Percentiles rank a stretch among this genome's conserved stretches.
Evolutionary conservation across 2,888 invertebrate species (phyloP).

Genomic region (Drosophila robusta): DNA sequence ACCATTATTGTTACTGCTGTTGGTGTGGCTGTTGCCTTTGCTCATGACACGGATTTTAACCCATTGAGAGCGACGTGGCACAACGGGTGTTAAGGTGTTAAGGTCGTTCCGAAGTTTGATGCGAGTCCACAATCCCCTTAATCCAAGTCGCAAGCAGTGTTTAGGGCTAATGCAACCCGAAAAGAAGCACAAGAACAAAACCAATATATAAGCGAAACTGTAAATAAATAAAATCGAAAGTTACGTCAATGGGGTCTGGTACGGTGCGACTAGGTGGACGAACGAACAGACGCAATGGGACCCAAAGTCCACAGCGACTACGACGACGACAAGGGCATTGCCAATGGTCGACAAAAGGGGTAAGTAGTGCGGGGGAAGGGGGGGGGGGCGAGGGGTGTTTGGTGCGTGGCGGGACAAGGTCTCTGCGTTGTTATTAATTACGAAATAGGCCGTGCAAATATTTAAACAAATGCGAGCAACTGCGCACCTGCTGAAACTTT

Average conservation of each 20-base stretch:
- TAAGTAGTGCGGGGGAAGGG: neutral
- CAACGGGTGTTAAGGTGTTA: conserved; percentile 22
- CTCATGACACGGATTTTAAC: conserved; percentile 33
- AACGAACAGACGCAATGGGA: conserved; percentile 21
- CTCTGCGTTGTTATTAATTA: conserved; percentile 62
- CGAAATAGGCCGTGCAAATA: conserved; percentile 62
- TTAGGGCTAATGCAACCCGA: conserved; percentile 7
- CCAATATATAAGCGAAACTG: conserved; percentile 59
- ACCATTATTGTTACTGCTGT: conserved; percentile 4
- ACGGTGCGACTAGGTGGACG: conserved; percentile 13
- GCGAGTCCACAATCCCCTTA: conserved; percentile 9
- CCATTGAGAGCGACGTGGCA: conserved; percentile 15
- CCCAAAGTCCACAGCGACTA: conserved; percentile 13
- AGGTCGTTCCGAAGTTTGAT: conserved; percentile 28
- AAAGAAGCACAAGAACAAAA: conserved; percentile 8
- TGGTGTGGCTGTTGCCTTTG: conserved; percentile 1
- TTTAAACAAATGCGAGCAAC: conserved; percentile 50
- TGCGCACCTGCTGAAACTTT: conserved; percentile 12
- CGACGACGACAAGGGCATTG: conserved; percentile 20
- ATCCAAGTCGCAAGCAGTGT: conserved; percentile 10
- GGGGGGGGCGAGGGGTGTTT: neutral
- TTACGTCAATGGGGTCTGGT: conserved; percentile 34
- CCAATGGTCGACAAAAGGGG: conserved; percentile 3
- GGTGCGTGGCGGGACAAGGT: conserved; percentile 30
- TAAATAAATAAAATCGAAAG: conserved; percentile 60